phyloP scores from a whole-genome alignment of 2,113 vertebrate genomes.

The Saguinus imperator region DNA sequence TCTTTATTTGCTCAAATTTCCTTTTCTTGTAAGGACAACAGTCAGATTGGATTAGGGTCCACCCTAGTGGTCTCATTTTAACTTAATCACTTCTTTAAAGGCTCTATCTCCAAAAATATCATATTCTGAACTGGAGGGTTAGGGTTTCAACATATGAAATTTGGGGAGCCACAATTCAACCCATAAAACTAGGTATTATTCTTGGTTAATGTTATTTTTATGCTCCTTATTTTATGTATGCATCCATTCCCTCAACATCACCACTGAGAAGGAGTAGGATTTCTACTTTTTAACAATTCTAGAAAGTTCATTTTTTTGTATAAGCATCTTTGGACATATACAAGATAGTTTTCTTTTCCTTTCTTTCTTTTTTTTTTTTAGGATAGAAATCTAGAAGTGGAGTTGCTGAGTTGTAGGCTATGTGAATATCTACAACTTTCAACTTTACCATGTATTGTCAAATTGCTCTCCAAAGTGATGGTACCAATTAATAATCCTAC shows the following conservation, averaged over 20 bases:
- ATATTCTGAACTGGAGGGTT: neutral
- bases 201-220: neutral
- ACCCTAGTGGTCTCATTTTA: neutral
- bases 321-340: neutral
- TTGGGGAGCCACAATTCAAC: neutral
- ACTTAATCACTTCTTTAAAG: neutral
- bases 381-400: neutral
- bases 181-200: neutral
- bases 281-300: neutral
- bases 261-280: neutral
- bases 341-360: neutral
- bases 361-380: neutral
- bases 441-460: neutral
- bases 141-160: neutral
- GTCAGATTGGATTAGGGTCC: neutral
- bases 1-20: neutral
- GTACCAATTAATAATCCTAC: neutral
- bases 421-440: neutral
- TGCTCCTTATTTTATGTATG: neutral
- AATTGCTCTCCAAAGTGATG: neutral
- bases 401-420: neutral
- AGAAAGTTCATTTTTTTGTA: neutral
- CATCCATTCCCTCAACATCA: neutral
- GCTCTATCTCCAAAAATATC: neutral
- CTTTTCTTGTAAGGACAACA: neutral